Conservation (phyloP, 2,113 vertebrate genomes). For the Orycteropus afer region DNA sequence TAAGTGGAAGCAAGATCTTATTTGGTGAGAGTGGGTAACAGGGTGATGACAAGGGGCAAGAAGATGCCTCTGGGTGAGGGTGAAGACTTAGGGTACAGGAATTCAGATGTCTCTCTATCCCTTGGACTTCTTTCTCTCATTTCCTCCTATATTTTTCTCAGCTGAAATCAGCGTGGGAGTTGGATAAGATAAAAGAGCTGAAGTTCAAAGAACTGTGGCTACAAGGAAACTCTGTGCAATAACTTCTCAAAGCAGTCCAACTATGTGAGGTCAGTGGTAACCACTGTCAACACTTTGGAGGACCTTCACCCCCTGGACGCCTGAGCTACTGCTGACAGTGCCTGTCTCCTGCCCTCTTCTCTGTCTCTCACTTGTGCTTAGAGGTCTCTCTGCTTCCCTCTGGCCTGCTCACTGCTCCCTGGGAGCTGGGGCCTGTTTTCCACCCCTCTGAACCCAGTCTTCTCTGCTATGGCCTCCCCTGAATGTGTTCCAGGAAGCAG, state of each 20-base stretch:
- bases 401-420: not conserved
- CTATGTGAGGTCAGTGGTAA: constrained; percentile 45
- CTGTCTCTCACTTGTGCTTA: not conserved
- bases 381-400: not conserved
- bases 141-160: constrained; percentile 56
- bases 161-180: constrained; percentile 88
- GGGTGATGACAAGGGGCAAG: not conserved
- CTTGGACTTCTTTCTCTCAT: not conserved
- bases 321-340: constrained; percentile 81
- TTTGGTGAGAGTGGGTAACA: not conserved
- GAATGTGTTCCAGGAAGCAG: not conserved
- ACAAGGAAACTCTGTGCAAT: constrained; percentile 80
- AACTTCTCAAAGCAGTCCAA: not conserved
- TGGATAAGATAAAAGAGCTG: constrained; percentile 89
- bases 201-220: constrained; percentile 81
- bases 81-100: not conserved
- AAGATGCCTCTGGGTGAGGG: not conserved
- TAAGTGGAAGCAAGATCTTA: not conserved
- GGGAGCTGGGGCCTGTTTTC: not conserved
- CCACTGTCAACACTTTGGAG: not conserved
- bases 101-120: not conserved
- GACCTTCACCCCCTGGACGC: constrained; percentile 82
- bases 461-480: no score
- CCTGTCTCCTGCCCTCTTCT: not conserved
- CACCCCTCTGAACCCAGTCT: not conserved